Percentiles rank a stretch among this genome's conserved stretches.
Conservation (phyloP, 2,113 vertebrate genomes). For the Anhinga rufa region DNA sequence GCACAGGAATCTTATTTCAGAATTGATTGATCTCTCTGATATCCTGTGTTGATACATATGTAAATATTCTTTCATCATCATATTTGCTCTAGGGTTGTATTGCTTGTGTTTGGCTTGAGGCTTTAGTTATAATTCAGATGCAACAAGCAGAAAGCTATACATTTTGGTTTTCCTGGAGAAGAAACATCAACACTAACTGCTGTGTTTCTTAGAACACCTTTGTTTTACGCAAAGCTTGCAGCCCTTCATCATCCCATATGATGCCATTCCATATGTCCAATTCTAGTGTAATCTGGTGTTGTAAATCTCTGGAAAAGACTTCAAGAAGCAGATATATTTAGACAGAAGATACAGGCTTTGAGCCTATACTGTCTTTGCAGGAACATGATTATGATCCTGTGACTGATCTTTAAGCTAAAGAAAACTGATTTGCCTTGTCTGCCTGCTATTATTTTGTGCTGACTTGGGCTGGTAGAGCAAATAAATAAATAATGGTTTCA, state of each 20-base stretch:
- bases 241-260: neutral
- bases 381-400: neutral
- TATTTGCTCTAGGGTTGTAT: neutral
- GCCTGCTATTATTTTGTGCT: slow-evolving; percentile 11
- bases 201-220: neutral
- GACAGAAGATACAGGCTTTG: neutral
- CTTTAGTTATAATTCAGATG: neutral
- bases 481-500: slow-evolving; percentile 27
- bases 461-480: neutral
- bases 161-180: neutral
- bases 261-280: neutral
- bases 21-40: slow-evolving; percentile 11
- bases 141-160: neutral
- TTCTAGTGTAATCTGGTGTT: neutral
- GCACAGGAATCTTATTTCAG: slow-evolving; percentile 9
- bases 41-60: neutral
- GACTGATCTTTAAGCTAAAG: neutral
- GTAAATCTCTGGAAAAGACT: neutral
- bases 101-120: neutral
- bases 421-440: neutral
- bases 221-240: neutral
- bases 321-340: neutral
- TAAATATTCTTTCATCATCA: neutral
- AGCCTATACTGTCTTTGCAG: neutral
- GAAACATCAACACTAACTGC: neutral